Percentiles rank a stretch among this genome's conserved stretches.
Evolutionary conservation across 2,797 vertebrate genomes (phyloP).

Genomic region (Holocentrus rufus): DNA sequence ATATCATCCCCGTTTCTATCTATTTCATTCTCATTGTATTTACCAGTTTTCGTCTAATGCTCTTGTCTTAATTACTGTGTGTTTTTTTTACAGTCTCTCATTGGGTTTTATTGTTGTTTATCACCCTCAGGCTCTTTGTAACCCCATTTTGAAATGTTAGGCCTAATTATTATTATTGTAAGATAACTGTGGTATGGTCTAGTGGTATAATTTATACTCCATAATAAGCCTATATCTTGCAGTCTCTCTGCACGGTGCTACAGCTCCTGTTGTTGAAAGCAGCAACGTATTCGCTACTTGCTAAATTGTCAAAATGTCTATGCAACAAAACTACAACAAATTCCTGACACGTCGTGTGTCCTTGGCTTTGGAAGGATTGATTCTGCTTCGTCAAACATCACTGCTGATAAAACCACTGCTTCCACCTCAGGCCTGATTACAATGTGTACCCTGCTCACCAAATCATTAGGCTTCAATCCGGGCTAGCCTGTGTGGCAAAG

Average conservation of each 20-base stretch:
- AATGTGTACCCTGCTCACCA: slow-evolving; percentile 7
- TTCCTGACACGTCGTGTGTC: slow-evolving; percentile 1
- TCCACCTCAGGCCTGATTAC: slow-evolving; percentile 8
- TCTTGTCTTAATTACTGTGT: background rate
- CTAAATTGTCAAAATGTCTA: slow-evolving; percentile 18
- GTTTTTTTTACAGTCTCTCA: background rate
- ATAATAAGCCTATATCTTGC: too few relatives aligned
- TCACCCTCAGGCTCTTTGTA: too few relatives aligned
- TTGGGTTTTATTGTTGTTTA: background rate
- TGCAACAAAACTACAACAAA: background rate
- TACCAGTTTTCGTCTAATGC: too few relatives aligned
- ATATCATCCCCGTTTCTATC: too few relatives aligned
- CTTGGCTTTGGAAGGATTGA: slow-evolving; percentile 13
- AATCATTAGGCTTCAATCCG: background rate
- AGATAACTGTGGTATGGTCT: background rate
- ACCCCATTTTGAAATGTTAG: background rate
- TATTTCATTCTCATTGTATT: too few relatives aligned
- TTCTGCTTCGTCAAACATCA: slow-evolving; percentile 9
- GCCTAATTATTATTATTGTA: background rate
- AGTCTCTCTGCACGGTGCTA: too few relatives aligned
- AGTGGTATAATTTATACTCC: background rate
- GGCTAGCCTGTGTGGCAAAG: background rate
- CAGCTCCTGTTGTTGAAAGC: too few relatives aligned
- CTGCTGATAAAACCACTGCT: slow-evolving; percentile 5
- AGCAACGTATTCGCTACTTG: too few relatives aligned